Evolutionary conservation across 2,888 invertebrate genomes (phyloP).

Genomic region (Andrena bucephala): DNA sequence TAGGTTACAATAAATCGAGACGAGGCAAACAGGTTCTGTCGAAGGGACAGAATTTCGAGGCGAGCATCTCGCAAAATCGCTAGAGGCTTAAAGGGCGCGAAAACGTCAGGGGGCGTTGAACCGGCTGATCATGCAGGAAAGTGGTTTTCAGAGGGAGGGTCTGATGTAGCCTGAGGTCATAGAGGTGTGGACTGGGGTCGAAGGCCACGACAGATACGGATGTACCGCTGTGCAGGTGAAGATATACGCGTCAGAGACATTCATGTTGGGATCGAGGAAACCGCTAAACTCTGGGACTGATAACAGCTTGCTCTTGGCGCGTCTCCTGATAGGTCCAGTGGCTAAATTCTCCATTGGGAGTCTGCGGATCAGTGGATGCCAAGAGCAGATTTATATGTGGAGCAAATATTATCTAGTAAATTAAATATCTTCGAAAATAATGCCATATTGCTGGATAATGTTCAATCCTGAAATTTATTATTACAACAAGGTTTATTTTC

Average conservation of each 20-base stretch:
- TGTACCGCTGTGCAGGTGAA: conserved; percentile 59
- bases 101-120: conserved; percentile 6
- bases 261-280: conserved; percentile 61
- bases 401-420: neutral
- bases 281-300: conserved; percentile 55
- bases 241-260: conserved; percentile 66
- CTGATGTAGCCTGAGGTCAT: conserved; percentile 36
- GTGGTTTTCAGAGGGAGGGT: conserved; percentile 18
- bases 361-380: neutral
- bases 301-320: conserved; percentile 54
- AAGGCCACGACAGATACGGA: conserved; percentile 64
- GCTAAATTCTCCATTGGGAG: conserved; percentile 33
- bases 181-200: conserved; percentile 40
- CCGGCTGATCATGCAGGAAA: conserved; percentile 1
- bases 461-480: too few relatives aligned
- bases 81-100: neutral
- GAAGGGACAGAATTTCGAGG: conserved; percentile 28
- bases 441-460: too few relatives aligned
- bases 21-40: neutral
- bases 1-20: conserved; percentile 28
- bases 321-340: conserved; percentile 22
- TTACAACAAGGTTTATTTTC: too few relatives aligned
- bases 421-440: too few relatives aligned
- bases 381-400: neutral
- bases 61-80: conserved; percentile 23